These are phyloP conservation scores for Sebastes nivosus DNA, from an alignment of 2,797 vertebrate genomes.

Conservation along the genomic window DNA sequence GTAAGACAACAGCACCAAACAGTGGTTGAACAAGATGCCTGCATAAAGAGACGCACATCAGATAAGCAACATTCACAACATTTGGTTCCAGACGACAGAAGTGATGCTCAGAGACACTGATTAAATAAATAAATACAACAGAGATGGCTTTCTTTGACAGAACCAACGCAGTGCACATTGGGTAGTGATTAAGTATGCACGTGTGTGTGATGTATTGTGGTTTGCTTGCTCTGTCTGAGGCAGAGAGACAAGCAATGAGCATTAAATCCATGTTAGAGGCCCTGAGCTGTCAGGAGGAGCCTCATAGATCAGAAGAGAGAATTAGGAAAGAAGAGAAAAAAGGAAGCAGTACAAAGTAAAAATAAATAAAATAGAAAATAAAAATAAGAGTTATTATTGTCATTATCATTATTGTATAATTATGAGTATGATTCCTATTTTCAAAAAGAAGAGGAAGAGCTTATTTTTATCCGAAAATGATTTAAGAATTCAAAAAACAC, in stretches of 20 bases:
- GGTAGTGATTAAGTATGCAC: conserved; percentile 36
- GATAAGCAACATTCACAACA: conserved; percentile 26
- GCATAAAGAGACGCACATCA: conserved; percentile 37
- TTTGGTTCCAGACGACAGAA: conserved; percentile 7
- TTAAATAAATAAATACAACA: conserved; percentile 9
- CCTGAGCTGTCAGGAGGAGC: conserved; percentile 14
- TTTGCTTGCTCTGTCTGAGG: conserved; percentile 31
- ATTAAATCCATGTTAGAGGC: conserved; percentile 46
- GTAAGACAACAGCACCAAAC: conserved; percentile 80
- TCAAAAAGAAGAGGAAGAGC: not conserved
- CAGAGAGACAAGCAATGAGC: conserved; percentile 20
- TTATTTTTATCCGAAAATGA: not conserved
- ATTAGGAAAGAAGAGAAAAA: not conserved
- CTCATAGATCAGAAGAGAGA: conserved; percentile 21
- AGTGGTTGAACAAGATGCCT: conserved; percentile 66
- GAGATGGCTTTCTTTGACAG: conserved; percentile 17
- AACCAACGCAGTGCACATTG: conserved; percentile 20
- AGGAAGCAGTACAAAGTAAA: not conserved
- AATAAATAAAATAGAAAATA: not conserved
- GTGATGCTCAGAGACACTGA: not conserved
- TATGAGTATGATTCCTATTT: not conserved
- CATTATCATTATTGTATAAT: not conserved
- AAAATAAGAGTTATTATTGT: not conserved
- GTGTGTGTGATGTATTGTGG: conserved; percentile 34
- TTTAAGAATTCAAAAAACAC: not conserved